Base-by-base conservation (phyloP, 2,797 vertebrate genomes). In the Poeciliopsis gracilis region DNA sequence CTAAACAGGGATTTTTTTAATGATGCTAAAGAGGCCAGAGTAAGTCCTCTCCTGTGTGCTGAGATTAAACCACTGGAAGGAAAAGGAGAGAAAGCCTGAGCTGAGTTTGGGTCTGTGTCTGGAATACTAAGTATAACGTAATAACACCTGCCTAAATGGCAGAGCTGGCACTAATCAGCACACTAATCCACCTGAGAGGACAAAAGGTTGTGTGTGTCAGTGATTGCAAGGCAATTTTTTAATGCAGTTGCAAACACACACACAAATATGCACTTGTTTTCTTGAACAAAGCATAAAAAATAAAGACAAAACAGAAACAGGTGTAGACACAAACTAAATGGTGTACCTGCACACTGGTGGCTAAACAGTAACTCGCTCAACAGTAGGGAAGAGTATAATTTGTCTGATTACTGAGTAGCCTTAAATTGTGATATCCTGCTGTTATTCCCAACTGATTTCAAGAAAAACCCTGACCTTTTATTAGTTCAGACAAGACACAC, bases 371-470 rank as follows among this genome's bases (percentile, higher is more conserved):
- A 69, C 59, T 41, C 77, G 73, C 51, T 69, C 79, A 77, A 71
- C 74, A 76, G 72, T 55, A 73, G 82, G 82, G 77, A 81, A 69
- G 76, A 88, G 86, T 73, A 79, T 87, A 86, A 91, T 94, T 91
- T 91, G 76, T 89, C 89, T 94, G 94, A 95, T 94, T 94, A 91
- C 89, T 43, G 82, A 94, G 93, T 90, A 89, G 91, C 77, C 87
- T 89, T 84, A 89, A 92, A 92, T 88, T 88, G 88, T 87, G 88
- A 91, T 91, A 90, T 93, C 85, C 87, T 87, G 85, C 84, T 87
- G 78, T 85, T 87, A 82, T 70, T 73, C 82, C 75, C 88, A 77
- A 87, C 88, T 91, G 91, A 94, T 92, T 94, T 81, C 71, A 63
- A 87, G 84, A 69, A 53, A 85, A 79, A 84, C 78, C 82, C 66